Percentiles rank a stretch among this genome's conserved stretches.
phyloP scores from a whole-genome alignment of 2,888 invertebrate genomes.

The Metopia argyrocephala region DNA sequence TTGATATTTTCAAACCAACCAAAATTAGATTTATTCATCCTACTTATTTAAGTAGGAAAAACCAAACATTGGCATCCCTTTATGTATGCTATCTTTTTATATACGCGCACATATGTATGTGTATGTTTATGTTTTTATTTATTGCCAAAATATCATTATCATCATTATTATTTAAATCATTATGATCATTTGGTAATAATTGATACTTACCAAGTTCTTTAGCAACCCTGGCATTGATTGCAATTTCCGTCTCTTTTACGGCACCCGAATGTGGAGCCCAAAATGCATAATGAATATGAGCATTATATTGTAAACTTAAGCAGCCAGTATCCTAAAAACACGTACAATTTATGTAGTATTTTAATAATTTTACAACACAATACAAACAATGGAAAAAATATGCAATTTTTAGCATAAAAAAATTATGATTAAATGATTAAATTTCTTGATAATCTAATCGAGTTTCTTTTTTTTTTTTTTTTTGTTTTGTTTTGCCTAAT shows the following conservation, averaged over 20 bases:
- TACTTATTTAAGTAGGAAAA: too few relatives aligned
- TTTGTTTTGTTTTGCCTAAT: neutral
- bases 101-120: neutral
- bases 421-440: too few relatives aligned
- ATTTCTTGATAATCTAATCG: conserved; percentile 16
- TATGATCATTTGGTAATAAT: conserved; percentile 5
- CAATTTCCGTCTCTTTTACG: conserved; percentile 78
- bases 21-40: too few relatives aligned
- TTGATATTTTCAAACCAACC: too few relatives aligned
- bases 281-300: conserved; percentile 75
- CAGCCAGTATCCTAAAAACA: conserved; percentile 77
- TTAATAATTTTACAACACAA: neutral
- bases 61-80: neutral
- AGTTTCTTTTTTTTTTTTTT: neutral
- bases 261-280: conserved; percentile 76
- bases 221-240: conserved; percentile 78
- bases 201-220: conserved; percentile 76
- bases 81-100: too few relatives aligned
- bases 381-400: neutral
- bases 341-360: conserved; percentile 1
- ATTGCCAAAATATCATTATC: conserved; percentile 52
- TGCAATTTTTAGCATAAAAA: too few relatives aligned
- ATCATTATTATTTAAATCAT: neutral
- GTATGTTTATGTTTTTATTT: conserved; percentile 2
- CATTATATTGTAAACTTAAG: conserved; percentile 74